phyloP scores from a whole-genome alignment of 2,888 invertebrate genomes.

The Masnerella sp. region DNA sequence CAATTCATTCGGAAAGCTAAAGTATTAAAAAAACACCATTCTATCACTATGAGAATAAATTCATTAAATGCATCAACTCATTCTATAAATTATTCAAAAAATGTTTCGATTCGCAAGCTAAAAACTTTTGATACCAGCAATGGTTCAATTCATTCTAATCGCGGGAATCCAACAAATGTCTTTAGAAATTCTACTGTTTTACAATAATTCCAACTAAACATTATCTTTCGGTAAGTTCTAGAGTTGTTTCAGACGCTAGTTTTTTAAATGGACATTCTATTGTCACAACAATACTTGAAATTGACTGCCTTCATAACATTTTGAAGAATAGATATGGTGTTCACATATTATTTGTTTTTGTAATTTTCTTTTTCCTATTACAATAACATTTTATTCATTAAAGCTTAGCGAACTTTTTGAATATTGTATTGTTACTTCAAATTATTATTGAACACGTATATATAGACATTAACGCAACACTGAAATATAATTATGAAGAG shows the following conservation, averaged over 20 bases:
- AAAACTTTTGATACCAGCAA: too few species aligned
- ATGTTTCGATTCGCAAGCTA: neutral
- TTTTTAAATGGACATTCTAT: neutral
- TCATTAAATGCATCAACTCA: constrained; percentile 49
- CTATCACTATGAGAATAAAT: constrained; percentile 28
- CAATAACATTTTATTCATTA: too few species aligned
- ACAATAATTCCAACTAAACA: constrained; percentile 12
- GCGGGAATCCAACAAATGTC: constrained; percentile 9
- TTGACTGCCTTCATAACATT: constrained; percentile 13
- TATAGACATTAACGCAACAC: constrained; percentile 38
- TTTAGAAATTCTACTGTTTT: constrained; percentile 2
- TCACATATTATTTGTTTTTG: constrained; percentile 10
- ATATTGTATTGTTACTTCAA: constrained; percentile 36
- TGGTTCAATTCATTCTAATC: too few species aligned
- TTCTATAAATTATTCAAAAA: constrained; percentile 40
- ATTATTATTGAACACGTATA: constrained; percentile 43
- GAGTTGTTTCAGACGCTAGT: constrained; percentile 26
- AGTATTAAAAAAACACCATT: constrained; percentile 26
- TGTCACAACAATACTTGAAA: constrained; percentile 1
- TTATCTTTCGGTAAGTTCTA: constrained; percentile 17
- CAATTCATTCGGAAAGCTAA: constrained; percentile 38
- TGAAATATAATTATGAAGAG: constrained; percentile 27
- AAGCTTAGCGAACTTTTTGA: too few species aligned
- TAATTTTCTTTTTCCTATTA: too few species aligned
- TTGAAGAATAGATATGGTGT: constrained; percentile 22